A percentile compares a stretch with the other conserved stretches of the same genome.
phyloP scores from a whole-genome alignment of 2,888 invertebrate species.

The Terebella lapidaria region DNA sequence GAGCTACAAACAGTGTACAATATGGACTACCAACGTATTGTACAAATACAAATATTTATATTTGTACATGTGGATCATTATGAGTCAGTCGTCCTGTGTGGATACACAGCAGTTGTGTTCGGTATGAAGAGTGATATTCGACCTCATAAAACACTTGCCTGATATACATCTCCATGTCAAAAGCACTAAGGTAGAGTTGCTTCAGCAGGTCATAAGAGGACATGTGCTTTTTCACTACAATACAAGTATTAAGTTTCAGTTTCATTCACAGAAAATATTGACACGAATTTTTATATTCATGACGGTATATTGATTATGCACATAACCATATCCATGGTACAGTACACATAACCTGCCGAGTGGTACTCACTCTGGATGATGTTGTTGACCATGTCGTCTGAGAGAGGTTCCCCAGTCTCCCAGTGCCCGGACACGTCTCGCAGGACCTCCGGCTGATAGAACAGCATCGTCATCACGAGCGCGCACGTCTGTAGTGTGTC shows the following conservation, averaged over 20 bases:
- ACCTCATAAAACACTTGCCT: constrained; percentile 53
- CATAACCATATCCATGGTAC: too few species aligned
- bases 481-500: constrained; percentile 69
- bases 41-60: too few species aligned
- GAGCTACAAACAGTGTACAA: background rate
- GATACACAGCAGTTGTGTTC: background rate
- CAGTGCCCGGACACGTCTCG: constrained; percentile 66
- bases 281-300: too few species aligned
- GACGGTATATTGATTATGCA: too few species aligned
- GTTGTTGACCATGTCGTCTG: constrained; percentile 55
- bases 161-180: constrained; percentile 78
- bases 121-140: too few species aligned
- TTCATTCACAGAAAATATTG: too few species aligned
- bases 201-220: constrained; percentile 73
- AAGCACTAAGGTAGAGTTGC: constrained; percentile 73
- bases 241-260: too few species aligned
- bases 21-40: too few species aligned
- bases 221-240: constrained; percentile 66
- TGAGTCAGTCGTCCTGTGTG: background rate
- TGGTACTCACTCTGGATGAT: constrained; percentile 12
- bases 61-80: background rate
- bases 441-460: constrained; percentile 6
- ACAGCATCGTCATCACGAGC: constrained; percentile 4
- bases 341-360: background rate
- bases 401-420: constrained; percentile 67